A percentile compares a stretch with the other conserved stretches of the same genome.
Evolutionary conservation across 2,888 invertebrate species (phyloP).

Genomic region (Sinopyrophorus schimmeli): DNA sequence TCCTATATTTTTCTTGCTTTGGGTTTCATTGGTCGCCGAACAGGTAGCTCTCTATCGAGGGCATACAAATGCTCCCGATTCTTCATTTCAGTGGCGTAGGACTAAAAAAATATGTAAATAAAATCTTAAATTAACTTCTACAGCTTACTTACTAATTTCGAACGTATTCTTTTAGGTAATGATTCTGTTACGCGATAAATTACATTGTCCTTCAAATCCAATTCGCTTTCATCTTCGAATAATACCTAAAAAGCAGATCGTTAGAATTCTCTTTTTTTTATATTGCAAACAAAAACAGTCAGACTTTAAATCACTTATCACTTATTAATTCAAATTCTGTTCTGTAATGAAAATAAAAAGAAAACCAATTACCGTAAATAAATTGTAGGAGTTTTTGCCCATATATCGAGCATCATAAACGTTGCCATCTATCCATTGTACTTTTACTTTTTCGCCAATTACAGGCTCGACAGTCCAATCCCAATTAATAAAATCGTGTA

Average conservation of each 20-base stretch:
- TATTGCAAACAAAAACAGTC: neutral
- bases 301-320: too few relatives aligned
- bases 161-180: slow-evolving; percentile 19
- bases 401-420: slow-evolving; percentile 33
- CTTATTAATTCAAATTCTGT: too few relatives aligned
- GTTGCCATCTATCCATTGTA: slow-evolving; percentile 61
- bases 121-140: slow-evolving; percentile 14
- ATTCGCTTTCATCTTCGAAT: slow-evolving; percentile 58
- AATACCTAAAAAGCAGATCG: slow-evolving; percentile 50
- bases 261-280: too few relatives aligned
- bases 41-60: slow-evolving; percentile 49
- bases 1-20: slow-evolving; percentile 8
- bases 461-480: slow-evolving; percentile 44
- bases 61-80: slow-evolving; percentile 59
- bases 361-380: slow-evolving; percentile 29
- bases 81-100: slow-evolving; percentile 58
- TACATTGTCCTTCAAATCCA: slow-evolving; percentile 57
- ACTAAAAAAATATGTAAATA: slow-evolving; percentile 51
- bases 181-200: slow-evolving; percentile 16
- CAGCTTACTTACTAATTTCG: slow-evolving; percentile 23
- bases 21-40: slow-evolving; percentile 45
- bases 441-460: slow-evolving; percentile 57
- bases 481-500: slow-evolving; percentile 59
- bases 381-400: slow-evolving; percentile 10
- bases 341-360: neutral